Base-by-base conservation (phyloP, 2,113 vertebrate species). In the Eudyptes chrysolophus region DNA sequence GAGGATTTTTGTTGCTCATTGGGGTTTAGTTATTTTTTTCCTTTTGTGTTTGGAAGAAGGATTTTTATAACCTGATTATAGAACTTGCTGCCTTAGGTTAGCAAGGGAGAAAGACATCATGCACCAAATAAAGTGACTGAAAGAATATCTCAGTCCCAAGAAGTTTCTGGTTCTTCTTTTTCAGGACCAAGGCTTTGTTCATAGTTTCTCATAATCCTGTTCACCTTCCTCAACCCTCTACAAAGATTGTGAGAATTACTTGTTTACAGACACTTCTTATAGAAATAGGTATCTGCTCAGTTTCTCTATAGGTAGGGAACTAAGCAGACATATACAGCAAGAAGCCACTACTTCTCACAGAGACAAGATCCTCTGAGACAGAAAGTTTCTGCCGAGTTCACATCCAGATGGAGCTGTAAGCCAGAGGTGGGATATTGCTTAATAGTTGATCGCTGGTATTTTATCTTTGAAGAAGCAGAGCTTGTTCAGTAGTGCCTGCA, bases 361-460 rank as follows among this genome's bases (percentile, higher is more conserved):
- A 55, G 44, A 40, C 3, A 61, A 48, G 46, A n/a, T 57, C 83
- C 65, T 78, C 54, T 0, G 0, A 72, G 71, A 54, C 54, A 55
- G 44, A 62, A 16, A 22, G 6, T 25, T 72, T 48, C 48, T 64
- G 40, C 57, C 2, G 2, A 77, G 58, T 25, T 70, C 64, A 78
- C 46, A 77, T 65, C 40, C 84, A 89, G 77, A 68, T 25, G 44
- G 48, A 89, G 68, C 44, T 65, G 49, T 64, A 60, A 80, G 44
- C 38, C 68, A 22, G 49, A 87, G 49, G 49, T 84, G 72, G 49
- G 51, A 65, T 69, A 46, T 32, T 84, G 36, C 51, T 70, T 10
- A 34, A 15, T 7, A 55, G 19, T 1, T 40, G 52, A 0, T 17
- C 2, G 1, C 21, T 68, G 48, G 4, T 14, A 20, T 74, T 34